Base-by-base conservation (phyloP, 2,888 invertebrate species). In the Rutpela maculata region DNA sequence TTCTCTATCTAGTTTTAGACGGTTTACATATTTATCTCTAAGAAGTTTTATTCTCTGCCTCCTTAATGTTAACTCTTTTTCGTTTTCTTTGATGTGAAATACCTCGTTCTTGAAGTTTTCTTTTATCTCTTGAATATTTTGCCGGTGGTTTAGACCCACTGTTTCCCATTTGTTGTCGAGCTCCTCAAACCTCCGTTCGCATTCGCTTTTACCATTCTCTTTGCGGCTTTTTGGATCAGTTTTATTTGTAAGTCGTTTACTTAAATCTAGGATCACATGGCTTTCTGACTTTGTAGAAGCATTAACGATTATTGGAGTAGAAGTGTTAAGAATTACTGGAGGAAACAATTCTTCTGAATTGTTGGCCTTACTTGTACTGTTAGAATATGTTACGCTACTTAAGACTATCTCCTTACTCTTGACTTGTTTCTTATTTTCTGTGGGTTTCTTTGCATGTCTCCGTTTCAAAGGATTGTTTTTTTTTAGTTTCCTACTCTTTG, bases 171-270 rank as follows among this genome's bases (percentile, higher is more conserved):
- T 80, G 31, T 65, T 80, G 50, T 86, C 84, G 7, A 87, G 79
- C 57, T 86, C 85, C 65, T 85, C 84, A 66, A 86, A 85, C 78
- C 84, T 80, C 50, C 83, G 80, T 77, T 85, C 84, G 55, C 85
- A 86, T 70, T 86, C 85, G 59, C 84, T 86, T 76, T 85, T 85
- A 10, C 85, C 85, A 65, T 84, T 84, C 77, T 86, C 85, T 15
- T 76, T 73, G 9, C 57, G 55, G n/a, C n/a, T 11, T 70, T n/a
- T 60, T 12, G 17, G 22, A 18, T 22, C 26, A 11, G 19, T 7
- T 26, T 70, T 60, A 17, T 9, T n/a, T 12, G 6, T 19, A 7
- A 18, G n/a, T 1, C 9, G 18, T 5, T 50, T n/a, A 15, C n/a
- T 31, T 43, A 60, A 15, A n/a, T 70, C 18, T 0, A 0, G 12